Evolutionary conservation across 2,113 vertebrate species (phyloP), one percentile per base, ranked within the genome.

Genomic region (Hipposideros armiger): DNA sequence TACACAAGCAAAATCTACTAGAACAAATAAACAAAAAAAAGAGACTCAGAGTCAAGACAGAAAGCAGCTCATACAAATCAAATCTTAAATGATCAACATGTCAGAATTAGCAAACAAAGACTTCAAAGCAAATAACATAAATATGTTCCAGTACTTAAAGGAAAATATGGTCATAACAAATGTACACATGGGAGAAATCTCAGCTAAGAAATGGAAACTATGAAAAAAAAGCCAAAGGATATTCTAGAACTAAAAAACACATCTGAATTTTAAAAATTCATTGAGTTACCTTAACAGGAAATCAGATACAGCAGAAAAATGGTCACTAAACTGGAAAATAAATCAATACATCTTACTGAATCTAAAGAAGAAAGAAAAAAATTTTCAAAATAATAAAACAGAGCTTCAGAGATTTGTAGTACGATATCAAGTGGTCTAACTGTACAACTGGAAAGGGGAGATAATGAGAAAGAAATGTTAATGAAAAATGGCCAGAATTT

Each of bases 231-330:
- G 36, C 17, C 30, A 94, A 94, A 69, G 50, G 30, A 77, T 84
- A 84, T 58, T 85, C n/a, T 74, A 89, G 32, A 88, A 88, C 32
- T 54, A 72, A 67, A 91, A 73, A 58, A 10, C 60, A 86, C 3
- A 76, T 92, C 16, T 94, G 47, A 95, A 91, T 60, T 74, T 45
- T 66, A 87, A 87, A 93, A 73, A 58, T 58, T 89, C 17, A 88
- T 5, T 87, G 70, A n/a, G 90, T 94, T 47, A 72, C 47, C 60
- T 94, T 90, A 91, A 91, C 11, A 91, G 76, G 28, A 73, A 11
- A 88, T 66, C 50, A 85, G 11, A 73, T 54, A 76, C 6, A 72
- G 50, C 85, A 96, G 45, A 50, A 83, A 96, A 88, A 42, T 13
- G 5, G 36, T 60, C 76, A 83, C 22, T 83, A 70, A 95, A 91